phyloP scores from a whole-genome alignment of 2,797 vertebrate species.

The Myripristis murdjan region DNA sequence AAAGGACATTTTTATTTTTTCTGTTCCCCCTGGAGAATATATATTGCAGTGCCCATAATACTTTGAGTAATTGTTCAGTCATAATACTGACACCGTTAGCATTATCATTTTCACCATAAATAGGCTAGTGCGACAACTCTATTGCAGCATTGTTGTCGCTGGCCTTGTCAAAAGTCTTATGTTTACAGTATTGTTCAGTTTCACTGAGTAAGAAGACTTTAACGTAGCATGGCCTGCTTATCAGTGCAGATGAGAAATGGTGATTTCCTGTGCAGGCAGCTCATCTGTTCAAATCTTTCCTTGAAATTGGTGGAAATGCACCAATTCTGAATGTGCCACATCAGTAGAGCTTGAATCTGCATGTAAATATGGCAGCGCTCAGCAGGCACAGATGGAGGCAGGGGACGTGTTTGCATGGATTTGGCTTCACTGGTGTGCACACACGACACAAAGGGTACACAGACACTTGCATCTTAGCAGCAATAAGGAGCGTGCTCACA shows the following conservation, averaged over 20 bases:
- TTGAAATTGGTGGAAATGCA: neutral
- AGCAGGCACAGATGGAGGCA: slow-evolving; percentile 43
- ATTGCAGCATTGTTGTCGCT: slow-evolving; percentile 14
- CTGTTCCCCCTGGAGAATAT: too few relatives aligned
- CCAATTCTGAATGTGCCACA: slow-evolving; percentile 2
- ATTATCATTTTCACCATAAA: slow-evolving; percentile 18
- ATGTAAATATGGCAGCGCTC: neutral
- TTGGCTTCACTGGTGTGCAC: neutral
- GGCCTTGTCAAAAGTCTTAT: neutral
- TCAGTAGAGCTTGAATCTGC: neutral
- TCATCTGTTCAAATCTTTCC: neutral
- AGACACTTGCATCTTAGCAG: neutral
- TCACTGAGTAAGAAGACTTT: neutral
- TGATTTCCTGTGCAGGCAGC: neutral
- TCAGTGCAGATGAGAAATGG: neutral
- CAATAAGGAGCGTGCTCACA: slow-evolving; percentile 8
- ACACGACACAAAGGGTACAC: neutral
- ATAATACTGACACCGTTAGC: slow-evolving; percentile 15
- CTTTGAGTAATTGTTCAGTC: too few relatives aligned
- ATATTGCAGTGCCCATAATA: too few relatives aligned
- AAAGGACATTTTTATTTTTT: too few relatives aligned
- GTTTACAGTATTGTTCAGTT: neutral
- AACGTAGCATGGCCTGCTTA: too few relatives aligned
- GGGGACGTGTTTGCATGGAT: neutral
- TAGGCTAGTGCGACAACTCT: slow-evolving; percentile 8